Percentiles rank a stretch among this genome's conserved stretches.
Evolutionary conservation across 35 echinoderm and acorn worm species (phyloP).

Genomic region (Ophioderma brevispina): DNA sequence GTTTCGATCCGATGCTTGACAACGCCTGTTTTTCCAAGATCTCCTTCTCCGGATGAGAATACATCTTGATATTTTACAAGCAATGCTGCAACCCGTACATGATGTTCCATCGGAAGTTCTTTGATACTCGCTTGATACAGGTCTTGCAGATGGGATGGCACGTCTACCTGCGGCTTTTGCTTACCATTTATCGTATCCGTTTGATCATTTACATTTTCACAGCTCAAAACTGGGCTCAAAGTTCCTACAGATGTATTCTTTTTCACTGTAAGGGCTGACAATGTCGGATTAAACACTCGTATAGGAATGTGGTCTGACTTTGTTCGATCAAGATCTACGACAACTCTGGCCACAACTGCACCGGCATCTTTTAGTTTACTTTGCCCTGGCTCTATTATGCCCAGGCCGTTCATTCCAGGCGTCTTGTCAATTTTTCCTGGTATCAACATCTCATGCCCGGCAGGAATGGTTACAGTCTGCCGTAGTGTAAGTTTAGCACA

Average conservation of each 20-base stretch:
- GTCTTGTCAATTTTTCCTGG: background rate
- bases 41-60: constrained; percentile 22
- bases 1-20: constrained; percentile 63
- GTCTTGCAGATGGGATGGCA: background rate
- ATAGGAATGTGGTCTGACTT: background rate
- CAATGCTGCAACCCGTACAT: background rate
- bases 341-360: background rate
- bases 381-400: background rate
- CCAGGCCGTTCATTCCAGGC: background rate
- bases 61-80: constrained; percentile 22
- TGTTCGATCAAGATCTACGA: background rate
- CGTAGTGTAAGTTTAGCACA: background rate
- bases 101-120: background rate
- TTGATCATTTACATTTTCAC: background rate
- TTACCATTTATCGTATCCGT: background rate
- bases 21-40: constrained; percentile 49
- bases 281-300: background rate
- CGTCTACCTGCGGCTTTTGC: background rate
- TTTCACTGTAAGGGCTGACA: background rate
- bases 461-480: background rate
- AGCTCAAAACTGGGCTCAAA: background rate
- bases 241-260: background rate
- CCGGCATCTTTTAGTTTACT: background rate
- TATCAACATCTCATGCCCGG: constrained; percentile 7
- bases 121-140: constrained; percentile 12